Conservation (phyloP, 2,888 invertebrate species). For the Punctoribates punctum region DNA sequence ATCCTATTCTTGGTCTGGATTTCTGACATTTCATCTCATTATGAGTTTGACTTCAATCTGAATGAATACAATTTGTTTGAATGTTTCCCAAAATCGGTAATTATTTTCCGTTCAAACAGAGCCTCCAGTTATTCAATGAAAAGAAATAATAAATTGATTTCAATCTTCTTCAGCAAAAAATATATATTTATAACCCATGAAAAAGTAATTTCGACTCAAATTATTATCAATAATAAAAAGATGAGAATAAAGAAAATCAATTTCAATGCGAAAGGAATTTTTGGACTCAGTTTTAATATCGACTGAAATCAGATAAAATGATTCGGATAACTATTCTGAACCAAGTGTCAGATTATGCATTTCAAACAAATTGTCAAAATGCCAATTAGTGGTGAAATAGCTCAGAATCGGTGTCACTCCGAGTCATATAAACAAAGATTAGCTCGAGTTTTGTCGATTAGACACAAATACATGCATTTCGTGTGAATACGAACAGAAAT, state of each 20-base stretch:
- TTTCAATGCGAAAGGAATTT: not conserved
- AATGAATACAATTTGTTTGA: too few species aligned
- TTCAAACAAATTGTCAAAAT: slow-evolving; percentile 23
- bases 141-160: too few species aligned
- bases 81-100: too few species aligned
- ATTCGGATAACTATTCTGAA: not conserved
- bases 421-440: slow-evolving; percentile 21
- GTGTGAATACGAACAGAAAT: not conserved
- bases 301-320: not conserved
- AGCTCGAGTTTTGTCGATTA: not conserved
- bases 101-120: too few species aligned
- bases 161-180: too few species aligned
- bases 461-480: not conserved
- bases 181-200: too few species aligned
- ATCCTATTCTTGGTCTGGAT: too few species aligned
- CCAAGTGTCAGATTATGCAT: slow-evolving; percentile 2
- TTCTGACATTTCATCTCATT: too few species aligned
- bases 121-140: too few species aligned
- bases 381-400: not conserved
- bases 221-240: not conserved
- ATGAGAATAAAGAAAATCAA: not conserved
- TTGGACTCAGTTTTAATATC: not conserved
- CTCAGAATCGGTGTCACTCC: not conserved
- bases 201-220: too few species aligned
- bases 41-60: too few species aligned